These are phyloP conservation scores for Isichthys henryi DNA, from an alignment of 2,113 vertebrate species.

Conservation along the genomic window DNA sequence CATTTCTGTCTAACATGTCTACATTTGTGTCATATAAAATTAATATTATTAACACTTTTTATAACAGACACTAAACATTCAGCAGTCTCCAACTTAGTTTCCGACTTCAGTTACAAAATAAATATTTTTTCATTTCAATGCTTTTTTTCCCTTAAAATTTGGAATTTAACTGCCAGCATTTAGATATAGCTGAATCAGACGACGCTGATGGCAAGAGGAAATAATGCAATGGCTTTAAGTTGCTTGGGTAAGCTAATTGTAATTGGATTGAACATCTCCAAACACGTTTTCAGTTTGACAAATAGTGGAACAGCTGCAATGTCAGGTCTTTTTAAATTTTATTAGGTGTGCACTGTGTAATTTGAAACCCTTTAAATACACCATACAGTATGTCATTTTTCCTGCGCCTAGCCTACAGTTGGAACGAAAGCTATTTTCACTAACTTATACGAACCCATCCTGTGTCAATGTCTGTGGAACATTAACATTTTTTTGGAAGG, in stretches of 20 bases:
- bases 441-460: constrained; percentile 21
- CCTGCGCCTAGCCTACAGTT: background rate
- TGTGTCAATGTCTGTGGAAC: constrained; percentile 29
- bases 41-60: background rate
- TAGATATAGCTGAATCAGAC: constrained; percentile 9
- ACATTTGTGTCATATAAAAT: background rate
- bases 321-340: constrained; percentile 25
- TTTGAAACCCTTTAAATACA: constrained; percentile 27
- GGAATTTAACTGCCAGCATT: background rate
- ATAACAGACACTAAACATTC: background rate
- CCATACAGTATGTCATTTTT: constrained; percentile 18
- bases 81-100: background rate
- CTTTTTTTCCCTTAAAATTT: background rate
- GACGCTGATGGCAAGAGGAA: background rate
- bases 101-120: background rate
- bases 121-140: background rate
- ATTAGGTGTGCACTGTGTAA: constrained; percentile 34
- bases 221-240: background rate
- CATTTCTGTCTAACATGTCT: background rate
- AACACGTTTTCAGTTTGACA: constrained; percentile 18
- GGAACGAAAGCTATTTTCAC: constrained; percentile 31
- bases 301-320: constrained; percentile 32
- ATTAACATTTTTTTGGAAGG: constrained; percentile 32
- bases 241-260: constrained; percentile 13
- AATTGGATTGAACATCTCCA: constrained; percentile 8